Evolutionary conservation across 2,113 vertebrate genomes (phyloP).

Genomic region (Pterocles gutturalis): DNA sequence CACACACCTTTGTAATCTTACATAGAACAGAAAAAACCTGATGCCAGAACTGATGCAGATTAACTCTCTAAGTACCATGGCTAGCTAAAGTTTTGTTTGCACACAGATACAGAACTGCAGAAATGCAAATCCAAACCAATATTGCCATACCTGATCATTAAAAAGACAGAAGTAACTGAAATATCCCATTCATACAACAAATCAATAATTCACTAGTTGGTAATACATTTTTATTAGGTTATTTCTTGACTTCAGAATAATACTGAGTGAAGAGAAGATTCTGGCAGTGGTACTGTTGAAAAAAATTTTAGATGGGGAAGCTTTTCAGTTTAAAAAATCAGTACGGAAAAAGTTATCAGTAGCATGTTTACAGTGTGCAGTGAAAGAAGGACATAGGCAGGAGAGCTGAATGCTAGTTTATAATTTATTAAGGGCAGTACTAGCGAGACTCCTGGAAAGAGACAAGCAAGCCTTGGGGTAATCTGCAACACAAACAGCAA

Average conservation of each 20-base stretch:
- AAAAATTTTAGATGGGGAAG: neutral
- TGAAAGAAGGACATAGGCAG: neutral
- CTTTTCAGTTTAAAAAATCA: neutral
- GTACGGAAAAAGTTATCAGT: neutral
- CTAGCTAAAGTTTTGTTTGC: neutral
- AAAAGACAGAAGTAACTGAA: neutral
- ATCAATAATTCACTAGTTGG: neutral
- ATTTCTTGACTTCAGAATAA: neutral
- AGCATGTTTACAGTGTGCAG: neutral
- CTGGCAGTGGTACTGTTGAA: neutral
- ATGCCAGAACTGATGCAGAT: neutral
- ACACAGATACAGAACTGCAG: neutral
- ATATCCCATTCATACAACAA: neutral
- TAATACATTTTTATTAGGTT: neutral
- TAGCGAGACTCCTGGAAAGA: neutral
- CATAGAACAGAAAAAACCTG: neutral
- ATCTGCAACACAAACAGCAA: neutral
- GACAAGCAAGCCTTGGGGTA: neutral
- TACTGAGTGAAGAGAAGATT: neutral
- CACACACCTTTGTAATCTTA: neutral
- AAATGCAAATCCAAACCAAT: constrained; percentile 3
- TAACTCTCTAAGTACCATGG: neutral
- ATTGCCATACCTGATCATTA: neutral
- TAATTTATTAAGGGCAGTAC: neutral
- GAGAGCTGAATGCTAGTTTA: neutral